phyloP scores from a whole-genome alignment of 2,888 invertebrate species.

The Mythimna lalbum region DNA sequence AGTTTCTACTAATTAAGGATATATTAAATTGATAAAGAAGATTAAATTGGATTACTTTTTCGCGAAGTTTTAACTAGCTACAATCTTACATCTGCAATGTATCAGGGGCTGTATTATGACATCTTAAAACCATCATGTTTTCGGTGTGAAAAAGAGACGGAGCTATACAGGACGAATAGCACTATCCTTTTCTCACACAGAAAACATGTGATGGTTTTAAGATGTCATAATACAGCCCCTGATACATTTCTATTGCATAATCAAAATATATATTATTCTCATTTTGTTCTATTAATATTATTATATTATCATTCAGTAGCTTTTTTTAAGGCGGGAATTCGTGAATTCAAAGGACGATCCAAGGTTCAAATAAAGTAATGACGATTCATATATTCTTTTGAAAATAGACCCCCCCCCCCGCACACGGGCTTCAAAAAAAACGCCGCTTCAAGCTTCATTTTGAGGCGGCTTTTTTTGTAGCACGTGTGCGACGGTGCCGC shows the following conservation, averaged over 20 bases:
- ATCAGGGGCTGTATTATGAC: too few species aligned
- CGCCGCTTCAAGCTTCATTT: too few species aligned
- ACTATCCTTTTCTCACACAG: too few species aligned
- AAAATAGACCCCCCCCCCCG: too few species aligned
- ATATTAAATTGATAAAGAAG: neutral
- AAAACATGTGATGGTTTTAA: too few species aligned
- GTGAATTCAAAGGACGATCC: conserved; percentile 2
- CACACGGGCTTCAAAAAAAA: too few species aligned
- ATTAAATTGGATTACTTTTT: neutral
- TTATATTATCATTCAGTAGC: conserved; percentile 2
- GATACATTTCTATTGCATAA: neutral
- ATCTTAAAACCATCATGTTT: too few species aligned
- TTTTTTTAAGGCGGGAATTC: neutral
- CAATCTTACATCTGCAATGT: neutral
- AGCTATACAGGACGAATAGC: too few species aligned
- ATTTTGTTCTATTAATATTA: conserved; percentile 6
- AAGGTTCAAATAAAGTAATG: neutral
- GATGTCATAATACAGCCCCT: too few species aligned
- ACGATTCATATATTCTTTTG: neutral
- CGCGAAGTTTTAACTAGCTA: conserved; percentile 25
- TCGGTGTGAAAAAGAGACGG: too few species aligned
- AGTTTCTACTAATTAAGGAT: neutral
- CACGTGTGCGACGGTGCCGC: too few species aligned
- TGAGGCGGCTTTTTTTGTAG: too few species aligned
- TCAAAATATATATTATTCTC: neutral